A percentile compares a stretch with the other conserved stretches of the same genome.
Conservation (phyloP, 2,888 invertebrate species). For the Sarcophaga caerulescens region DNA sequence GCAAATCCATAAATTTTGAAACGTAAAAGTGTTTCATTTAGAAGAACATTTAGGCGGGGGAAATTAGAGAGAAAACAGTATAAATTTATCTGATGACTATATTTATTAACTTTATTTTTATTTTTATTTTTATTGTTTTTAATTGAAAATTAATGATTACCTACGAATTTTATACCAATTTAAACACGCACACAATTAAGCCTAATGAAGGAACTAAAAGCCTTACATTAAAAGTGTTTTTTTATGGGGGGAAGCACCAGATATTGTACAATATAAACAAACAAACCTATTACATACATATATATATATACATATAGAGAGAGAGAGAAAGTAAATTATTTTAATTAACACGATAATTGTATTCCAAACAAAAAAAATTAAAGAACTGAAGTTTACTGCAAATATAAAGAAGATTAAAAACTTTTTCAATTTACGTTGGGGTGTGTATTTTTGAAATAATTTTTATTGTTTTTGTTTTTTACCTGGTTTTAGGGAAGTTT, state of each 20-base stretch:
- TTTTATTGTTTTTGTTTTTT: slow-evolving; percentile 30
- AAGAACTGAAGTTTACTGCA: slow-evolving; percentile 40
- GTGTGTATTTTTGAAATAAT: slow-evolving; percentile 39
- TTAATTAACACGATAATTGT: slow-evolving; percentile 59
- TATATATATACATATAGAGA: background rate
- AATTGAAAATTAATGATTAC: slow-evolving; percentile 61
- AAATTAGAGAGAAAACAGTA: too few species aligned
- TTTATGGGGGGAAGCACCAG: too few species aligned
- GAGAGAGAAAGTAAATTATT: slow-evolving; percentile 26
- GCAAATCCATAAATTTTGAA: slow-evolving; percentile 55
- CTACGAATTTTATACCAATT: background rate
- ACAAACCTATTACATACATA: background rate
- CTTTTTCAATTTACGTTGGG: slow-evolving; percentile 60
- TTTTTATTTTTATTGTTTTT: slow-evolving; percentile 43
- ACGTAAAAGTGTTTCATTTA: slow-evolving; percentile 45
- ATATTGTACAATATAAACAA: background rate
- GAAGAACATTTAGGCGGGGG: too few species aligned
- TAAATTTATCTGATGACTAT: slow-evolving; percentile 24
- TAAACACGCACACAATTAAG: slow-evolving; percentile 17
- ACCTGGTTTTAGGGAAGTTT: slow-evolving; percentile 12
- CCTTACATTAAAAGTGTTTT: too few species aligned
- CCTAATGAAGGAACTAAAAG: background rate
- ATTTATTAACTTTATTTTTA: slow-evolving; percentile 29
- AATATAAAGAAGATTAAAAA: slow-evolving; percentile 64
- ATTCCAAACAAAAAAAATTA: slow-evolving; percentile 26